Evolutionary conservation across 1,140 invertebrate genomes (phyloP).

Genomic region (Drosophila tropicalis): DNA sequence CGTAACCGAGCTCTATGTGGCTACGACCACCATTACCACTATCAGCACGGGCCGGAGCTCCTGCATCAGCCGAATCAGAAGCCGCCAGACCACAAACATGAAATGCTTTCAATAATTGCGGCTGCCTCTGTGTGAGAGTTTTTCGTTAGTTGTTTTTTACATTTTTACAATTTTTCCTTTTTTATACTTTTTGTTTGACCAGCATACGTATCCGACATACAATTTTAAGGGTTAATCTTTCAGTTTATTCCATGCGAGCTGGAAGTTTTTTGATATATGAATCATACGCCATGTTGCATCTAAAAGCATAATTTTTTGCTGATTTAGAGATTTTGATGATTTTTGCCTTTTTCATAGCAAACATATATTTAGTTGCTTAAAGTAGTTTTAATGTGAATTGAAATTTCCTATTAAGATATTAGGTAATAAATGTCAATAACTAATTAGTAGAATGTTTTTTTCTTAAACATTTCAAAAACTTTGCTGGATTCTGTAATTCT

Average conservation of each 20-base stretch:
- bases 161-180: neutral
- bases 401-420: no score
- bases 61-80: constrained; percentile 20
- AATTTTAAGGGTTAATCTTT: constrained; percentile 61
- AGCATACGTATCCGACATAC: neutral
- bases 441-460: no score
- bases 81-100: constrained; percentile 50
- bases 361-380: constrained; percentile 25
- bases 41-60: neutral
- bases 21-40: constrained; percentile 1
- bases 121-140: constrained; percentile 38
- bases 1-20: constrained; percentile 37
- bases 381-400: no score
- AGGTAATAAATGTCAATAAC: no score
- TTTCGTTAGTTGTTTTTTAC: constrained; percentile 16
- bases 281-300: constrained; percentile 52
- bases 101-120: constrained; percentile 73
- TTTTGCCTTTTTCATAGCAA: neutral
- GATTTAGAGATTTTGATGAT: constrained; percentile 11
- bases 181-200: neutral
- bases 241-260: constrained; percentile 20
- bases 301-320: constrained; percentile 37
- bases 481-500: neutral
- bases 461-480: no score
- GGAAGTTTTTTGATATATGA: constrained; percentile 42